Evolutionary conservation across 2,888 invertebrate species (phyloP).

Genomic region (Leptura quadrifasciata): DNA sequence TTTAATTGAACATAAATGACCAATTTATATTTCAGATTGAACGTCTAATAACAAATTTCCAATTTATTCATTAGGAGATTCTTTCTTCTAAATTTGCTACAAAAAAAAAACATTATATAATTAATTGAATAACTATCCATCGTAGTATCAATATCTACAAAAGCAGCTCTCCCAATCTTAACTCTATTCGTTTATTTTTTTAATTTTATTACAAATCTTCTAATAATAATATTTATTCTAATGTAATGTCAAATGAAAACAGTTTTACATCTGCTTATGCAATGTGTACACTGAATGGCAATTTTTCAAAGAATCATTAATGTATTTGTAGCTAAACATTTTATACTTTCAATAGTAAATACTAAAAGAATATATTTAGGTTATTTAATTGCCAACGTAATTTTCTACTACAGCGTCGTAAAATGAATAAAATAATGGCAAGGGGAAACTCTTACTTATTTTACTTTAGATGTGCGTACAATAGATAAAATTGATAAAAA

Average conservation of each 20-base stretch:
- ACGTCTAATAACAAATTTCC: too few relatives aligned
- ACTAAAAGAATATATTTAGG: too few relatives aligned
- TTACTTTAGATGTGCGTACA: too few relatives aligned
- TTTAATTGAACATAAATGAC: too few relatives aligned
- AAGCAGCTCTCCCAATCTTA: slow-evolving; percentile 8
- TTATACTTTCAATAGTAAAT: too few relatives aligned
- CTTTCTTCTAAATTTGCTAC: background rate
- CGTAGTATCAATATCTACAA: slow-evolving; percentile 7
- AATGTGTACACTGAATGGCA: slow-evolving; percentile 5
- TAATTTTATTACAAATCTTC: slow-evolving; percentile 1
- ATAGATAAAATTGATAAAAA: too few relatives aligned
- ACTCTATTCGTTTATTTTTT: slow-evolving; percentile 18
- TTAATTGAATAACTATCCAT: background rate
- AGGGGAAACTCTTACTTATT: too few relatives aligned
- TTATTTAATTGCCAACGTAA: too few relatives aligned
- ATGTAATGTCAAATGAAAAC: slow-evolving; percentile 9
- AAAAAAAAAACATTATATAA: background rate
- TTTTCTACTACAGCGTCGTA: too few relatives aligned
- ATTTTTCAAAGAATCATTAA: slow-evolving; percentile 17
- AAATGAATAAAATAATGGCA: too few relatives aligned
- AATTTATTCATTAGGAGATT: too few relatives aligned
- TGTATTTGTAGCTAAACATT: background rate
- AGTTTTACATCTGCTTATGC: background rate
- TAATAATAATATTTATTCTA: slow-evolving; percentile 20
- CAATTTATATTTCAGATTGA: too few relatives aligned